Conservation (phyloP, 2,113 vertebrate species). For the Leucopternis melanops region DNA sequence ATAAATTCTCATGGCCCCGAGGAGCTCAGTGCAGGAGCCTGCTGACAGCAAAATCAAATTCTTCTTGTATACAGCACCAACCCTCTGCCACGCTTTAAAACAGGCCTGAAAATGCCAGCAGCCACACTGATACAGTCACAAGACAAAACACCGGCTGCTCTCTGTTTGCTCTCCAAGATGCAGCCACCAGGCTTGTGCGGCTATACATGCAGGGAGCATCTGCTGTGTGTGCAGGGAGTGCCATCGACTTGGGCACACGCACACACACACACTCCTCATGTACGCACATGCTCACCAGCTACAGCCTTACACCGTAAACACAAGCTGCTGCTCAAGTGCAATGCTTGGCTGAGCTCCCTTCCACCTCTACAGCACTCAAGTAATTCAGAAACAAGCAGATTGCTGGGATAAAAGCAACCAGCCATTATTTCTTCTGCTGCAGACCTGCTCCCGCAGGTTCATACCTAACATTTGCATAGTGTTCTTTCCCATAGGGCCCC, state of each 20-base stretch:
- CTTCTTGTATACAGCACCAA: neutral
- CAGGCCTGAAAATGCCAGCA: neutral
- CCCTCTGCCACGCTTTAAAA: neutral
- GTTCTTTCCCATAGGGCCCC: neutral
- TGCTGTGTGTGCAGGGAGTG: neutral
- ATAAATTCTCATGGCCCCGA: neutral
- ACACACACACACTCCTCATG: neutral
- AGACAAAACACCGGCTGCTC: slow-evolving; percentile 47
- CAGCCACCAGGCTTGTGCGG: neutral
- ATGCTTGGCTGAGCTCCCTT: slow-evolving; percentile 7
- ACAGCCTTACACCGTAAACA: slow-evolving; percentile 8
- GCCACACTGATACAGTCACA: neutral
- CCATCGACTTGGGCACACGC: neutral
- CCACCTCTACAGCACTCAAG: neutral
- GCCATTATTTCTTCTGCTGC: neutral
- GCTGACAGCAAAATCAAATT: neutral
- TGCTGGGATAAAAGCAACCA: neutral
- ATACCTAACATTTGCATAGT: neutral
- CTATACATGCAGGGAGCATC: neutral
- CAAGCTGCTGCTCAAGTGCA: slow-evolving; percentile 37
- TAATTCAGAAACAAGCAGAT: neutral
- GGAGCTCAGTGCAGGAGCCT: neutral
- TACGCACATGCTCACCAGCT: neutral
- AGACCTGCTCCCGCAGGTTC: neutral
- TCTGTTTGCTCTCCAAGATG: neutral